phyloP scores from a whole-genome alignment of 2,113 vertebrate genomes.

The Sterna hirundo region DNA sequence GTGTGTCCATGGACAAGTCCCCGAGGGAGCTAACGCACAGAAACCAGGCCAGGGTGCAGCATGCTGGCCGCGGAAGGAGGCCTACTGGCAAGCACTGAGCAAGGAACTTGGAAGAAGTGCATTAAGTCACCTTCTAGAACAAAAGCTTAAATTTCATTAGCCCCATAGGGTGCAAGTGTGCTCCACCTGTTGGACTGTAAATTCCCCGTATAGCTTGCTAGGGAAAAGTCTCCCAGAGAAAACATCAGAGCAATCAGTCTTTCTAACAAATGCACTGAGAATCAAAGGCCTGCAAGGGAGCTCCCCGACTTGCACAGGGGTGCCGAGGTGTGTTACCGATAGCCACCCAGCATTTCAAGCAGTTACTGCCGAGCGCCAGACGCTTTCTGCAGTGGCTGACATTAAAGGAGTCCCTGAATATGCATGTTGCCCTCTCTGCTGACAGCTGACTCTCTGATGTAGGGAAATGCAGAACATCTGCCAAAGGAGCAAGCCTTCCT shows the following conservation, averaged over 20 bases:
- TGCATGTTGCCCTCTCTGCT: background rate
- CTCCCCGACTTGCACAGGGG: background rate
- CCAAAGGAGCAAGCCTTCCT: background rate
- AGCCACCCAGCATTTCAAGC: background rate
- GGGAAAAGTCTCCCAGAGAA: background rate
- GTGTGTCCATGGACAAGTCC: background rate
- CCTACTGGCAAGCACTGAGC: background rate
- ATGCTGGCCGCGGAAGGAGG: background rate
- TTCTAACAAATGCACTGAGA: background rate
- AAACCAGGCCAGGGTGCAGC: background rate
- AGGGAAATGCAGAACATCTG: slow-evolving; percentile 2
- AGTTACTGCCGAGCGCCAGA: background rate
- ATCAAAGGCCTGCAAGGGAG: background rate
- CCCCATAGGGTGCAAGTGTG: background rate
- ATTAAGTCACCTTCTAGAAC: background rate
- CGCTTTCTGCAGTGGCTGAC: background rate
- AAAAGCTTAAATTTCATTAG: background rate
- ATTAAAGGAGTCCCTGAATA: slow-evolving; percentile 7
- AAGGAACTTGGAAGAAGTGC: background rate
- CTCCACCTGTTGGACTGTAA: background rate
- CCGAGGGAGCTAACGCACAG: background rate
- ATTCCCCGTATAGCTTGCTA: background rate
- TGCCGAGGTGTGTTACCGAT: background rate
- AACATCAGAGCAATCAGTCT: background rate
- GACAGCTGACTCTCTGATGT: background rate